Conservation (phyloP, 2,113 vertebrate genomes). For the Odontesthes bonariensis region DNA sequence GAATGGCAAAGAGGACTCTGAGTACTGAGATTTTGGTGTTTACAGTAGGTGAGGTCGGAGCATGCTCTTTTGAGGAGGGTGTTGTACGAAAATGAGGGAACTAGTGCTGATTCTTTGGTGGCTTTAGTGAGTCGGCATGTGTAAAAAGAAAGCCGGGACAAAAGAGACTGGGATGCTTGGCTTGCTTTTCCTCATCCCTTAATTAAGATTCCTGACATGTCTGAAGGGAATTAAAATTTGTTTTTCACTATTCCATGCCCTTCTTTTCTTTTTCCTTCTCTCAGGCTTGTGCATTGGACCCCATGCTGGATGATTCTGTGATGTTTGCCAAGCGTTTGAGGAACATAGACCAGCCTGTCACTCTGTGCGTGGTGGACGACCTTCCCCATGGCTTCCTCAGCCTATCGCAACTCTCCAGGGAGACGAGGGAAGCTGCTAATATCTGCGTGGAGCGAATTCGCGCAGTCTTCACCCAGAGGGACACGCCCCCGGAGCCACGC, state of each 20-base stretch:
- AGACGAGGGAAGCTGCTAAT: conserved; percentile 86
- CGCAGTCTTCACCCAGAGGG: conserved; percentile 77
- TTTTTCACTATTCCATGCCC: conserved; percentile 34
- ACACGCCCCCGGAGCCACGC: conserved; percentile 72
- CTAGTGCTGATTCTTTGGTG: conserved; percentile 44
- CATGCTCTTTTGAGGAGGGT: conserved; percentile 11
- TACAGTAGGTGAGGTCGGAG: background rate
- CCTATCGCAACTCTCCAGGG: conserved; percentile 87
- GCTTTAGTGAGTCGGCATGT: conserved; percentile 54
- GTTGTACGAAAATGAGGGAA: conserved; percentile 42
- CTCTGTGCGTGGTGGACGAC: conserved; percentile 89
- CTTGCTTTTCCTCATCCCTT: conserved; percentile 55
- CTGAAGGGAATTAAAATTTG: conserved; percentile 56
- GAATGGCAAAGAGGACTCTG: conserved; percentile 1
- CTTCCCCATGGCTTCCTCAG: conserved; percentile 94
- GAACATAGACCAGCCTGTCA: conserved; percentile 83
- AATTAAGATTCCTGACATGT: conserved; percentile 70
- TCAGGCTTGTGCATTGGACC: conserved; percentile 92
- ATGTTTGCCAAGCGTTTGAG: conserved; percentile 91
- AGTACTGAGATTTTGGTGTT: background rate
- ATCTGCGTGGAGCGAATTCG: conserved; percentile 87
- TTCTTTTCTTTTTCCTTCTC: background rate
- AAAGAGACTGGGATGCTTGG: conserved; percentile 41
- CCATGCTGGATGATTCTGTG: conserved; percentile 93
- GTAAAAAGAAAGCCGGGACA: conserved; percentile 47